Conservation (phyloP, 2,113 vertebrate species). For the Hypanus sabinus region DNA sequence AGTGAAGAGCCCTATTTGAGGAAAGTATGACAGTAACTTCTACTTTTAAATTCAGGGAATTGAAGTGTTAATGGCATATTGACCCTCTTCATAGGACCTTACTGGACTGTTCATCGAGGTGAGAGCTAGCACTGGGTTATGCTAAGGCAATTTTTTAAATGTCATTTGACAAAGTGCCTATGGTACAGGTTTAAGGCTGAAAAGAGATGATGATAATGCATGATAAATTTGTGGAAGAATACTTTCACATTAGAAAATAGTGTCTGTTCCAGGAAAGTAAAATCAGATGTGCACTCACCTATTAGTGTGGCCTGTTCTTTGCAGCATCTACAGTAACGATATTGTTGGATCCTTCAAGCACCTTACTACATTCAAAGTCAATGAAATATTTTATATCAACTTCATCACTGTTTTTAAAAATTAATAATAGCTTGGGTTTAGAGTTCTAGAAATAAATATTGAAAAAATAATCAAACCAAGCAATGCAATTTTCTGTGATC, state of each 20-base stretch:
- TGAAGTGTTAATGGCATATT: slow-evolving; percentile 29
- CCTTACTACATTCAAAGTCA: slow-evolving; percentile 28
- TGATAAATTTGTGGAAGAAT: slow-evolving; percentile 27
- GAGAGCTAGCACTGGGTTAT: not conserved
- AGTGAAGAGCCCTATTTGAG: not conserved
- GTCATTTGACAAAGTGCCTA: slow-evolving; percentile 34
- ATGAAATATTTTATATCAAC: slow-evolving; percentile 26
- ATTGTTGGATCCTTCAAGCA: slow-evolving; percentile 25
- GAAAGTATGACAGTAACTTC: not conserved
- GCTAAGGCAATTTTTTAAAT: slow-evolving; percentile 26
- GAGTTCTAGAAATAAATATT: not conserved
- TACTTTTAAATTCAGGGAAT: slow-evolving; percentile 35
- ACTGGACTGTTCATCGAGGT: slow-evolving; percentile 24
- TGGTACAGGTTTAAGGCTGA: slow-evolving; percentile 34
- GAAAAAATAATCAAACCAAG: not conserved
- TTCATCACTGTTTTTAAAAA: slow-evolving; percentile 24
- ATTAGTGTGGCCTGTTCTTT: slow-evolving; percentile 30
- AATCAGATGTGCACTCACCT: slow-evolving; percentile 22
- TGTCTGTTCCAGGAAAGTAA: slow-evolving; percentile 31
- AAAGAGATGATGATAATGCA: slow-evolving; percentile 25
- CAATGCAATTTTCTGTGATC: slow-evolving; percentile 35
- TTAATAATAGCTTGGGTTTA: not conserved
- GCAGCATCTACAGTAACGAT: slow-evolving; percentile 32
- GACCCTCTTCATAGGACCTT: slow-evolving; percentile 14
- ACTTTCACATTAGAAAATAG: slow-evolving; percentile 27